A percentile compares a stretch with the other conserved stretches of the same genome.
Conservation (phyloP, 2,888 invertebrate genomes). For the Netelia melanura region DNA sequence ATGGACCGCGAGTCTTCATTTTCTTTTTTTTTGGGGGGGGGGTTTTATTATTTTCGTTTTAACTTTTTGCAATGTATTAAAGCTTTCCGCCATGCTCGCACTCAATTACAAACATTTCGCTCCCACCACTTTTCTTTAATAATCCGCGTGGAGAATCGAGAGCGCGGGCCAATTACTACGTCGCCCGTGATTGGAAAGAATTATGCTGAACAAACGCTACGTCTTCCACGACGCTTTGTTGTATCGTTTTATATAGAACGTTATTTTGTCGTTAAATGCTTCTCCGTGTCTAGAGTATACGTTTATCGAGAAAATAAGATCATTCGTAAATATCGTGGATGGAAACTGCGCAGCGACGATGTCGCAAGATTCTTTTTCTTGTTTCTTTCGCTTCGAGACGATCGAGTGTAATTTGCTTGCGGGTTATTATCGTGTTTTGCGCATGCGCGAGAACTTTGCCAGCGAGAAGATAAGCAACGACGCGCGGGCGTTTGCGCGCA, state of each 20-base stretch:
- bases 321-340: slow-evolving; percentile 27
- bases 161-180: slow-evolving; percentile 57
- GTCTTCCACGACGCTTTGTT: background rate
- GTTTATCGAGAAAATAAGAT: slow-evolving; percentile 28
- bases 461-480: slow-evolving; percentile 37
- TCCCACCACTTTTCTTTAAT: background rate
- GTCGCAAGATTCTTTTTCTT: slow-evolving; percentile 35
- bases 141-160: slow-evolving; percentile 39
- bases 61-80: background rate
- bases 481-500: slow-evolving; percentile 4
- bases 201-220: slow-evolving; percentile 27
- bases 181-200: slow-evolving; percentile 59
- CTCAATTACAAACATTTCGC: slow-evolving; percentile 50
- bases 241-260: too few species aligned
- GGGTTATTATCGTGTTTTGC: background rate
- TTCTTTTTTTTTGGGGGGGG: slow-evolving; percentile 9
- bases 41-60: background rate
- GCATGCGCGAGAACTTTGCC: slow-evolving; percentile 21
- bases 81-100: slow-evolving; percentile 57
- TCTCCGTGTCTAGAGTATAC: background rate
- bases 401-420: background rate
- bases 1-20: slow-evolving; percentile 19
- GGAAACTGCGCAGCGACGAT: slow-evolving; percentile 49
- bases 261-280: background rate
- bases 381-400: background rate